phyloP scores from a whole-genome alignment of 2,113 vertebrate genomes.

The Hylia prasina region DNA sequence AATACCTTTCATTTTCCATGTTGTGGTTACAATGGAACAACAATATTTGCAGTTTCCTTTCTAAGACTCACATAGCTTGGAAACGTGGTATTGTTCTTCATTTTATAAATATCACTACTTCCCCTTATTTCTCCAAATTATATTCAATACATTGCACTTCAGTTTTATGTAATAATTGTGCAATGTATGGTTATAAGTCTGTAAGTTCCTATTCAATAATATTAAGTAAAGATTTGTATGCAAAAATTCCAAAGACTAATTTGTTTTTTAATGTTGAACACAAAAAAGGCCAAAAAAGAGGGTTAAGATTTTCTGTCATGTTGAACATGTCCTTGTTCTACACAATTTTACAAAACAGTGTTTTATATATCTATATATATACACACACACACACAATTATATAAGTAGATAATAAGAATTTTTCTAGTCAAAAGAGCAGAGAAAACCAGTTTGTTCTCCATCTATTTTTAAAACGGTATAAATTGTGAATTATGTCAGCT shows the following conservation, averaged over 20 bases:
- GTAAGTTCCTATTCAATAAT: not conserved
- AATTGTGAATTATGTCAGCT: not conserved
- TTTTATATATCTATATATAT: not conserved
- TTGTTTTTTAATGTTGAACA: not conserved
- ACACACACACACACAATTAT: not conserved
- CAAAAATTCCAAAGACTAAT: not conserved
- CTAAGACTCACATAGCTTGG: not conserved
- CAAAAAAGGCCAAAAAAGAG: not conserved
- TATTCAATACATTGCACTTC: not conserved
- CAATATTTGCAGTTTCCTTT: not conserved
- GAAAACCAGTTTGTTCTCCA: not conserved
- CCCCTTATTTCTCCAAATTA: not conserved
- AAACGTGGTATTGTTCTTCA: not conserved
- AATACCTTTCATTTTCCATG: not conserved
- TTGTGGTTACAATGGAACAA: not conserved
- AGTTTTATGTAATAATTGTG: not conserved
- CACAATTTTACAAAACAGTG: not conserved
- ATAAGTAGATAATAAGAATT: not conserved
- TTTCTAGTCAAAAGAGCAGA: not conserved
- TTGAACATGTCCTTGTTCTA: not conserved
- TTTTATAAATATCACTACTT: not conserved
- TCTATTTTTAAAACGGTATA: not conserved
- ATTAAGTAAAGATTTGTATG: not conserved
- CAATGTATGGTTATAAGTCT: not conserved
- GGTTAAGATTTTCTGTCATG: not conserved